These are phyloP conservation scores for Drosophila mulleri DNA, from an alignment of 2,888 invertebrate genomes.

Conservation along the genomic window DNA sequence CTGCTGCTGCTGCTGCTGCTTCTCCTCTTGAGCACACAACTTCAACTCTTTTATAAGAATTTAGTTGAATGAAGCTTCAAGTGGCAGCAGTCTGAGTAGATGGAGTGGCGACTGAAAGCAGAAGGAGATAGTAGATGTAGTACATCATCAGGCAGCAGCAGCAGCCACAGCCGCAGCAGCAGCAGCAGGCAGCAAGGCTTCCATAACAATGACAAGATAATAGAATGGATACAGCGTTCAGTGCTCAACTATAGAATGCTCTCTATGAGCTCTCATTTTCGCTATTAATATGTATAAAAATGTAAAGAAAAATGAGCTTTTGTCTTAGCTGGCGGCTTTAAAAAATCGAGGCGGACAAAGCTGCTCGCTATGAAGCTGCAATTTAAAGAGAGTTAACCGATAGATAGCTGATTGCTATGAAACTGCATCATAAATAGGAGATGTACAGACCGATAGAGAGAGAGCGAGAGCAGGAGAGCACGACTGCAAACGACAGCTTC, in stretches of 20 bases:
- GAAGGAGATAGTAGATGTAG: not conserved
- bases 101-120: slow-evolving; percentile 3
- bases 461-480: not conserved
- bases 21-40: slow-evolving; percentile 60
- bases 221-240: slow-evolving; percentile 44
- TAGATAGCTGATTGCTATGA: not conserved
- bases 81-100: slow-evolving; percentile 46
- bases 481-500: not conserved
- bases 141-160: slow-evolving; percentile 10
- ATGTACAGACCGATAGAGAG: not conserved
- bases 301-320: slow-evolving; percentile 16
- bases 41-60: slow-evolving; percentile 77
- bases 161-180: not conserved
- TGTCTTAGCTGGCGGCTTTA: slow-evolving; percentile 13
- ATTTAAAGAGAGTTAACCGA: not conserved
- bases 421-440: not conserved
- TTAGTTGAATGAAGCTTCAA: slow-evolving; percentile 77
- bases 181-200: slow-evolving; percentile 15
- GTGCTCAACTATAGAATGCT: slow-evolving; percentile 45
- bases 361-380: not conserved
- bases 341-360: not conserved
- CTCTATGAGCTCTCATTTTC: slow-evolving; percentile 44
- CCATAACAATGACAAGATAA: slow-evolving; percentile 76
- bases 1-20: slow-evolving; percentile 10
- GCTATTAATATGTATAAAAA: slow-evolving; percentile 35